Percentiles rank a stretch among this genome's conserved stretches.
These are phyloP conservation scores for Bhutanitis thaidina DNA, from an alignment of 2,888 invertebrate species.

Conservation along the genomic window DNA sequence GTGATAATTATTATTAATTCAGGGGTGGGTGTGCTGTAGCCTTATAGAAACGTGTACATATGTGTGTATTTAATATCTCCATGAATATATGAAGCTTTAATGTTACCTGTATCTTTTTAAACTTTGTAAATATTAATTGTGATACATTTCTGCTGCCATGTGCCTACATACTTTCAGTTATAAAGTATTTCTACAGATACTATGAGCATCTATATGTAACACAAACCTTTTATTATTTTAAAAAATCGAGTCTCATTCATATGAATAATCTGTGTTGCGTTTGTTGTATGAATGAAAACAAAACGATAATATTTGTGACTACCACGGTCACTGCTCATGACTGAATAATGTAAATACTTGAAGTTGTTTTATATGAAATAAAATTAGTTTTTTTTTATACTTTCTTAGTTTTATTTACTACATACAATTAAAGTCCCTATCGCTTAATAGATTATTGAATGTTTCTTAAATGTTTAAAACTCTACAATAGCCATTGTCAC, in stretches of 20 bases:
- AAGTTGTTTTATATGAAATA: conserved; percentile 66
- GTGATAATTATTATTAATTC: conserved; percentile 37
- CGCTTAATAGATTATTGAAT: conserved; percentile 1
- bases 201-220: conserved; percentile 20
- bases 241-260: conserved; percentile 25
- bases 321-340: conserved; percentile 52
- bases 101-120: conserved; percentile 45
- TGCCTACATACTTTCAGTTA: conserved; percentile 29
- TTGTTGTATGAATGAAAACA: conserved; percentile 29
- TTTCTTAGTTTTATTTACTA: conserved; percentile 27
- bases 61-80: conserved; percentile 36
- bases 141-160: conserved; percentile 67
- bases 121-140: conserved; percentile 62
- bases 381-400: conserved; percentile 61
- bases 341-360: conserved; percentile 75
- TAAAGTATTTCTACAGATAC: conserved; percentile 19
- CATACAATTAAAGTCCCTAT: conserved; percentile 5
- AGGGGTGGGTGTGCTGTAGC: conserved; percentile 42
- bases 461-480: neutral
- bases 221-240: neutral
- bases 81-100: conserved; percentile 60
- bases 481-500: conserved; percentile 3
- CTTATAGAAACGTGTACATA: conserved; percentile 40
- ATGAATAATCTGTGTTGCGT: conserved; percentile 27
- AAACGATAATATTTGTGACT: conserved; percentile 34